Evolutionary conservation across 2,797 vertebrate genomes (phyloP).

Genomic region (Remorina albescens): DNA sequence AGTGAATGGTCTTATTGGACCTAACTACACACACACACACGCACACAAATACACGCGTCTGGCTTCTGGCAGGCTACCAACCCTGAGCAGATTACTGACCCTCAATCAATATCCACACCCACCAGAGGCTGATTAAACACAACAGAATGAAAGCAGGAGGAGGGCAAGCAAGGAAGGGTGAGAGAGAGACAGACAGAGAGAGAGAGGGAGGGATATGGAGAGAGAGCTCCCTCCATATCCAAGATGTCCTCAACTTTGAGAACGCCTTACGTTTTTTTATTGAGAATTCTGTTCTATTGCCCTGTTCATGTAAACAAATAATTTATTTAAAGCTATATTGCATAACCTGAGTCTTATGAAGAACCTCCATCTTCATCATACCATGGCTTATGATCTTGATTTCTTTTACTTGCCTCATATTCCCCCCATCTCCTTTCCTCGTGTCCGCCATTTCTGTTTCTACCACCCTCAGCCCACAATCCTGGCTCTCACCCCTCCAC

Average conservation of each 20-base stretch:
- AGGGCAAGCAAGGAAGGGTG: neutral
- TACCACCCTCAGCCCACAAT: constrained; percentile 36
- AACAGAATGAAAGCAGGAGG: constrained; percentile 57
- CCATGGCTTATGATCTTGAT: constrained; percentile 12
- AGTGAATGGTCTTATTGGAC: too few relatives aligned
- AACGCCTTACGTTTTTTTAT: constrained; percentile 41
- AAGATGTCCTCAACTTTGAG: constrained; percentile 29
- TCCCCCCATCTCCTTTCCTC: constrained; percentile 6
- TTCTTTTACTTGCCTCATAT: constrained; percentile 3
- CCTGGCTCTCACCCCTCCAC: constrained; percentile 51
- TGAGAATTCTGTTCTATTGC: constrained; percentile 24
- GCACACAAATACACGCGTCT: constrained; percentile 29
- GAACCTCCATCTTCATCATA: neutral
- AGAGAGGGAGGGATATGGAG: neutral
- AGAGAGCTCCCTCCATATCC: too few relatives aligned
- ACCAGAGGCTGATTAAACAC: constrained; percentile 90
- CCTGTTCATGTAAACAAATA: constrained; percentile 32
- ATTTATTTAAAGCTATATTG: neutral
- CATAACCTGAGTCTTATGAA: too few relatives aligned
- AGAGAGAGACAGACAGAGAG: neutral
- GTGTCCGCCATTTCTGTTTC: constrained; percentile 23
- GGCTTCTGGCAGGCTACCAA: constrained; percentile 87
- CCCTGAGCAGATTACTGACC: constrained; percentile 91
- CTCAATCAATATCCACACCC: constrained; percentile 90
- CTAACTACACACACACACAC: constrained; percentile 5